A percentile compares a stretch with the other conserved stretches of the same genome.
These are phyloP conservation scores for Gryllus bimaculatus DNA, from an alignment of 1,140 invertebrate genomes.

Conservation along the genomic window DNA sequence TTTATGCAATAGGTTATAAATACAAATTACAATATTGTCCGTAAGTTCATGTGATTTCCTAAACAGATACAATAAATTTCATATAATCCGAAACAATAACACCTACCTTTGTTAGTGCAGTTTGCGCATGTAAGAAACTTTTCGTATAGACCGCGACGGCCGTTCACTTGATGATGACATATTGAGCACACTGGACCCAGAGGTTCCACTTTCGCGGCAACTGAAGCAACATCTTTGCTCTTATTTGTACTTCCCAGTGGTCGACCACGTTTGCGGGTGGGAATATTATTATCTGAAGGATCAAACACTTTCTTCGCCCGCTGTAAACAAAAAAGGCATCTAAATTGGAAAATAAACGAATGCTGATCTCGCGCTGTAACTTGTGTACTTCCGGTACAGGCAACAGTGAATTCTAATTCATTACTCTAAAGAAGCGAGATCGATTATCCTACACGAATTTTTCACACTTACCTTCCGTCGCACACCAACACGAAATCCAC, in stretches of 20 bases:
- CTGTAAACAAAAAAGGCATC: constrained; percentile 28
- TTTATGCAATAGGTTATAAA: not conserved
- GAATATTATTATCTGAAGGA: constrained; percentile 64
- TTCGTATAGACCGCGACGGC: constrained; percentile 45
- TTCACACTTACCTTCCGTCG: constrained; percentile 20
- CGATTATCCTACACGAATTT: too few relatives aligned
- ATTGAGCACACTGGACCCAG: constrained; percentile 17
- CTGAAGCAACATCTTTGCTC: constrained; percentile 9
- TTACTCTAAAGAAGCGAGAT: not conserved
- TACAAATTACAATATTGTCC: not conserved
- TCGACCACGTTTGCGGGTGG: constrained; percentile 51
- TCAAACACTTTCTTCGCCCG: constrained; percentile 66
- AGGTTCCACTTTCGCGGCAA: not conserved
- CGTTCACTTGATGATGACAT: constrained; percentile 20
- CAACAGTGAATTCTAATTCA: not conserved
- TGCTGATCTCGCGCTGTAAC: not conserved
- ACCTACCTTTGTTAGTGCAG: constrained; percentile 65
- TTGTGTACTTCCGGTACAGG: not conserved
- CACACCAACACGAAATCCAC: constrained; percentile 20
- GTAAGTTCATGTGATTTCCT: not conserved
- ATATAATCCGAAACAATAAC: not conserved
- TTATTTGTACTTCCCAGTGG: constrained; percentile 30
- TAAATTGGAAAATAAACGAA: not conserved
- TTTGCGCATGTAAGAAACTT: constrained; percentile 63
- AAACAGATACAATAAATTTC: not conserved